A percentile compares a stretch with the other conserved stretches of the same genome.
Conservation (phyloP, 2,797 vertebrate species). For the Bothrops alternatus region DNA sequence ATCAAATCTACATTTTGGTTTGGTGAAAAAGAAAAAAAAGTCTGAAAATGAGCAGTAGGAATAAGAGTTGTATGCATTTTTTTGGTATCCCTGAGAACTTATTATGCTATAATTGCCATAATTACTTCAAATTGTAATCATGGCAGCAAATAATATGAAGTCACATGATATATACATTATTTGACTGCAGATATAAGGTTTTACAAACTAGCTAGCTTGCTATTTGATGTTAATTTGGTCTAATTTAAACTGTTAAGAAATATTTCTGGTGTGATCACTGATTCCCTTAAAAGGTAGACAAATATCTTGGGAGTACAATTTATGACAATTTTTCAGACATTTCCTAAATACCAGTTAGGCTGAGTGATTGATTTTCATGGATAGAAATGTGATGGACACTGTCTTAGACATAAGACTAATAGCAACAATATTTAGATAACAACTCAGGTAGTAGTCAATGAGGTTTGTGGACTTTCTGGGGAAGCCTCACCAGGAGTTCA, state of each 20-base stretch:
- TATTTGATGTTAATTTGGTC: neutral
- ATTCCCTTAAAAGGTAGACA: neutral
- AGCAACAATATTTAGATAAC: neutral
- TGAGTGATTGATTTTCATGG: neutral
- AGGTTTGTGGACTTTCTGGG: neutral
- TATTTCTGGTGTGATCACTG: neutral
- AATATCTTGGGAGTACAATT: neutral
- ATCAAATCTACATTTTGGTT: neutral
- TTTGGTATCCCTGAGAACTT: neutral
- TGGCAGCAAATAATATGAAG: neutral
- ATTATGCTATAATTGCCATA: neutral
- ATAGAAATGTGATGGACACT: neutral
- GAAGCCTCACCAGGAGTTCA: neutral
- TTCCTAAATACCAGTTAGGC: neutral
- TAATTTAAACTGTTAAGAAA: neutral
- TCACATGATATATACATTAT: neutral
- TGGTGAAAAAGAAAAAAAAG: neutral
- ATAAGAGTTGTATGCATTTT: neutral
- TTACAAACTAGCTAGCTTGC: neutral
- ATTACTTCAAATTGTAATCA: neutral
- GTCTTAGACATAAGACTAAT: neutral
- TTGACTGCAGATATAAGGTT: neutral
- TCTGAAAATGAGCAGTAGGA: neutral
- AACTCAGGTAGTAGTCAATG: neutral
- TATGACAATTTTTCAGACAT: neutral